Conservation (phyloP, 2,113 vertebrate genomes). For the Motacilla alba region DNA sequence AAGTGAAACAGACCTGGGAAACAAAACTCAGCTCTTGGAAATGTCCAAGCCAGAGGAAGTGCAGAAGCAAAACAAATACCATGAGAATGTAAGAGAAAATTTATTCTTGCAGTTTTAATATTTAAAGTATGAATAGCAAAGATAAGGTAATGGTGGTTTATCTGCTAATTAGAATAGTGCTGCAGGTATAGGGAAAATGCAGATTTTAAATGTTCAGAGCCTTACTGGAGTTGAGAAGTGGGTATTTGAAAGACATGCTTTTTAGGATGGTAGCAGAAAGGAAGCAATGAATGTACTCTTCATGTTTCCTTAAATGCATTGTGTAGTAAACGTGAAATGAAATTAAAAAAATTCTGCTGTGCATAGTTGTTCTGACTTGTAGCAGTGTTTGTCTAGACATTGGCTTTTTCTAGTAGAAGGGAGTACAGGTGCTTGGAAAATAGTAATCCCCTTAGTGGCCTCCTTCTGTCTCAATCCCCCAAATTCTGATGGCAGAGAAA, state of each 20-base stretch:
- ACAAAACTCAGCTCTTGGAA: background rate
- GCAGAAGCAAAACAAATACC: conserved; percentile 2
- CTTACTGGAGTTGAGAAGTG: background rate
- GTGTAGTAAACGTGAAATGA: background rate
- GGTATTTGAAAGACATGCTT: background rate
- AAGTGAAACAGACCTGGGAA: conserved; percentile 49
- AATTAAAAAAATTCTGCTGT: background rate
- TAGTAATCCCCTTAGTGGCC: background rate
- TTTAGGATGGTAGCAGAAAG: background rate
- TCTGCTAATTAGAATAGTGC: background rate
- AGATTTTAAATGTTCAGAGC: background rate
- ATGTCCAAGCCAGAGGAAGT: background rate
- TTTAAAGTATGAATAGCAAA: background rate
- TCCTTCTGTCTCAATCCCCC: background rate
- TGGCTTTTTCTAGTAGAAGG: background rate
- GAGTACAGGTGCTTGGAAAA: background rate
- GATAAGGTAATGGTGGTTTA: background rate
- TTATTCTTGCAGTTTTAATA: background rate
- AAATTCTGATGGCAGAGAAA: background rate
- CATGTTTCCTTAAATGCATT: background rate
- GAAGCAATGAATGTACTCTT: background rate
- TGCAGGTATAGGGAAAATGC: background rate
- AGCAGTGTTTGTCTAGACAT: background rate
- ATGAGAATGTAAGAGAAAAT: background rate
- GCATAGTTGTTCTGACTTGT: background rate